Evolutionary conservation across 2,888 invertebrate species (phyloP), one percentile per base, ranked within the genome.

Genomic region (Orthosia gothica): DNA sequence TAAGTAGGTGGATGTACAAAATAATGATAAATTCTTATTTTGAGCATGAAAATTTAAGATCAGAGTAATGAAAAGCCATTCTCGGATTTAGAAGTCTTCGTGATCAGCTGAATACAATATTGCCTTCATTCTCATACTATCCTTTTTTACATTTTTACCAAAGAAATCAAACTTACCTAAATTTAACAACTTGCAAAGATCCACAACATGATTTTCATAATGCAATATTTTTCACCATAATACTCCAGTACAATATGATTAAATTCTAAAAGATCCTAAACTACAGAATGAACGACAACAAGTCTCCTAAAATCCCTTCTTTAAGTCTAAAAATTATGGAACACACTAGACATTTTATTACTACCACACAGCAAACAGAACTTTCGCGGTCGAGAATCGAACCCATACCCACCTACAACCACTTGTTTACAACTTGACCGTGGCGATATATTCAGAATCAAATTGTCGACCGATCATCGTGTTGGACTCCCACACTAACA

Each of bases 401-500:
- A 95, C 93, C 89, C 82, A 87, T 89, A 92, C 89, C 92, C 93
- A 93, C 94, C 93, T 93, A 93, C 92, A 90, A 75, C 78, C 88
- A 88, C 91, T 92, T 95, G 95, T 95, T 95, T 94, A 95, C 94
- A 94, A 89, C 92, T 87, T 82, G 81, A 88, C 91, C 90, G 88
- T 80, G 87, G 90, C 94, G 91, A 95, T 95, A 95, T 94, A 94
- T 95, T 95, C 88, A 89, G 91, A 92, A 94, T 95, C 94, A 94
- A 95, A 95, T 95, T 94, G 95, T 95, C 94, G 91, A 92, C 90
- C 92, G 93, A 94, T 95, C 95, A 95, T 92, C 95, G 91, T 94
- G 95, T 94, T 85, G 82, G 71, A 92, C 95, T 91, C 95, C 95
- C 92, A 95, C 96, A 93, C 94, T 82, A 70, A 85, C 88, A 88